Conservation (phyloP, 2,797 vertebrate genomes). For the Pangasius krempfi region DNA sequence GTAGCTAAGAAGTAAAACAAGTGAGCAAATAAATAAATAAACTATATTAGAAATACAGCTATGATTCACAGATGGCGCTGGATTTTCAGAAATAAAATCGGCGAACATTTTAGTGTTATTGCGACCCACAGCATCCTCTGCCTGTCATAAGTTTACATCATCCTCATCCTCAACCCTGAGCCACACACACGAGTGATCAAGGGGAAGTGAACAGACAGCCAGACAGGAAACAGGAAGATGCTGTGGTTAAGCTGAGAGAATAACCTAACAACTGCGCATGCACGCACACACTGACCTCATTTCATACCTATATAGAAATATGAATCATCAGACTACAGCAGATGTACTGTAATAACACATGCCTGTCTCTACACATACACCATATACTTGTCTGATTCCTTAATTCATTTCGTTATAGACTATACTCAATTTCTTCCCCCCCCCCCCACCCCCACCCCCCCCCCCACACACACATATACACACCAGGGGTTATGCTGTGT, state of each 20-base stretch:
- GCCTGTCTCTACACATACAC: neutral
- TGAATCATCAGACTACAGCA: neutral
- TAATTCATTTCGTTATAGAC: neutral
- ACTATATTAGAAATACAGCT: neutral
- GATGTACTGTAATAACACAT: neutral
- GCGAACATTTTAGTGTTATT: neutral
- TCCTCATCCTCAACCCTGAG: neutral
- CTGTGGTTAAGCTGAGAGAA: conserved; percentile 26
- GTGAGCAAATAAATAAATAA: neutral
- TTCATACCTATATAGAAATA: neutral
- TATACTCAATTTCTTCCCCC: neutral
- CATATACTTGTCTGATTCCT: neutral
- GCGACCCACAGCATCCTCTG: neutral
- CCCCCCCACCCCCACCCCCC: too few species aligned
- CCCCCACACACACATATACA: neutral
- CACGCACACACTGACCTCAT: neutral
- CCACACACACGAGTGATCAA: neutral
- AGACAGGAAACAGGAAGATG: conserved; percentile 37
- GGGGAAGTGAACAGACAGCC: neutral
- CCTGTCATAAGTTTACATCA: neutral
- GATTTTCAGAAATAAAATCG: neutral
- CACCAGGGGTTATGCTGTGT: conserved; percentile 1
- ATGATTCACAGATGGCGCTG: neutral
- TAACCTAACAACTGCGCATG: neutral
- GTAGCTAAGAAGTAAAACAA: neutral